A percentile compares a stretch with the other conserved stretches of the same genome.
Evolutionary conservation across 37 sponge, comb jelly and placozoan genomes (phyloP).

Genomic region (Cliona cf. orientalis): DNA sequence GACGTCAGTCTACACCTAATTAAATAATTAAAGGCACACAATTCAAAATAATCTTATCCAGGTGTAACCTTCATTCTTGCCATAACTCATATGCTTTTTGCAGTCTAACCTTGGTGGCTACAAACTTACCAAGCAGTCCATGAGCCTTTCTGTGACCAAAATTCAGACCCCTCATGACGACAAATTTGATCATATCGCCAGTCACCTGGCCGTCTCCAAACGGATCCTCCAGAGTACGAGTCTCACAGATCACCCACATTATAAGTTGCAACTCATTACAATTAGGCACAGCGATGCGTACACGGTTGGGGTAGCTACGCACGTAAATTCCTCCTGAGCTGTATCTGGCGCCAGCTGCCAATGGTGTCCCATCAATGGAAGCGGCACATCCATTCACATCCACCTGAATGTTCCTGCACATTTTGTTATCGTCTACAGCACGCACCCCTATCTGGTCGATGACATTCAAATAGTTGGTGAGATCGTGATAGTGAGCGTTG

Average conservation of each 20-base stretch:
- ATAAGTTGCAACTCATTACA: constrained; percentile 63
- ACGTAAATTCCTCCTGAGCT: constrained; percentile 4
- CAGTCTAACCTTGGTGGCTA: not conserved
- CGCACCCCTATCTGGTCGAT: constrained; percentile 52
- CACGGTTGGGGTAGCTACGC: constrained; percentile 28
- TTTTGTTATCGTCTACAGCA: constrained; percentile 39
- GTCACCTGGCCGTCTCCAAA: not conserved
- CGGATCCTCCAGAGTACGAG: constrained; percentile 6
- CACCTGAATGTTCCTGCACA: constrained; percentile 45
- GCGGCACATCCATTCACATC: constrained; percentile 36
- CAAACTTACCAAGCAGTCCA: constrained; percentile 69
- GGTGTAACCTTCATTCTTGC: not conserved
- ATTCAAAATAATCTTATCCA: not conserved
- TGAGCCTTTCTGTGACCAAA: constrained; percentile 63
- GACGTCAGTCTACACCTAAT: too few relatives aligned
- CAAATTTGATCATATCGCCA: constrained; percentile 65
- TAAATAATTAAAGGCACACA: too few relatives aligned
- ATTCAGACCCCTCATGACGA: constrained; percentile 64
- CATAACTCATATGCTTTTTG: not conserved
- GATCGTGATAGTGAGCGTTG: constrained; percentile 33
- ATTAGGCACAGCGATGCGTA: constrained; percentile 77
- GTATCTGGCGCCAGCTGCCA: not conserved
- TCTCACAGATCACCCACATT: constrained; percentile 79
- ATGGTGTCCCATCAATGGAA: constrained; percentile 14
- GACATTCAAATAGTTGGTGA: constrained; percentile 36